phyloP scores from a whole-genome alignment of 2,888 invertebrate species.

The Malachius bipustulatus region DNA sequence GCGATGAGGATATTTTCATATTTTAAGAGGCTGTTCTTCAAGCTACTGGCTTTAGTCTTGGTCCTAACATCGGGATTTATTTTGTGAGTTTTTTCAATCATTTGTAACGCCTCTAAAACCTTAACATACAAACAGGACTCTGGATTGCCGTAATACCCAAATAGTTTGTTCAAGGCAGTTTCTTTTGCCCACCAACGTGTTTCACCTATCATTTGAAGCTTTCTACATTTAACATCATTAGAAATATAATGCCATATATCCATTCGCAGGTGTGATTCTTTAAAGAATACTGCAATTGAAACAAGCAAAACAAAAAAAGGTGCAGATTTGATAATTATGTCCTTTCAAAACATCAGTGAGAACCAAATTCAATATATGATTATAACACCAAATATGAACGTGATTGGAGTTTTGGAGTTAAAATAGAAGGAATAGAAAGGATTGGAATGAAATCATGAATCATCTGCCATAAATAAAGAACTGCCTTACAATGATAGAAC shows the following conservation, averaged over 20 bases:
- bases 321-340: background rate
- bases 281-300: constrained; percentile 2
- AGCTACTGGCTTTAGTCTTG: background rate
- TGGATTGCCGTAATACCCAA: background rate
- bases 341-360: constrained; percentile 9
- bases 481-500: constrained; percentile 10
- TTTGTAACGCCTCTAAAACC: background rate
- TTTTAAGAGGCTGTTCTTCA: background rate
- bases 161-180: background rate
- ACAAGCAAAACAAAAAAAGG: background rate
- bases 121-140: background rate
- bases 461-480: background rate
- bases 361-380: constrained; percentile 10
- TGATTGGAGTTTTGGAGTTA: too few relatives aligned
- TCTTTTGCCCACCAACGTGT: constrained; percentile 1
- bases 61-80: constrained; percentile 3
- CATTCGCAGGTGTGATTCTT: background rate
- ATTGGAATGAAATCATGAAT: too few relatives aligned
- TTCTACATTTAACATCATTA: background rate
- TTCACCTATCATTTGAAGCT: background rate
- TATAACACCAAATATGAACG: constrained; percentile 11
- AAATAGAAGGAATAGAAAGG: too few relatives aligned
- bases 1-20: background rate
- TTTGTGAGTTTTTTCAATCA: background rate
- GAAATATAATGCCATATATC: background rate